Evolutionary conservation across 2,888 invertebrate species (phyloP).

Genomic region (Dascillus cervinus): DNA sequence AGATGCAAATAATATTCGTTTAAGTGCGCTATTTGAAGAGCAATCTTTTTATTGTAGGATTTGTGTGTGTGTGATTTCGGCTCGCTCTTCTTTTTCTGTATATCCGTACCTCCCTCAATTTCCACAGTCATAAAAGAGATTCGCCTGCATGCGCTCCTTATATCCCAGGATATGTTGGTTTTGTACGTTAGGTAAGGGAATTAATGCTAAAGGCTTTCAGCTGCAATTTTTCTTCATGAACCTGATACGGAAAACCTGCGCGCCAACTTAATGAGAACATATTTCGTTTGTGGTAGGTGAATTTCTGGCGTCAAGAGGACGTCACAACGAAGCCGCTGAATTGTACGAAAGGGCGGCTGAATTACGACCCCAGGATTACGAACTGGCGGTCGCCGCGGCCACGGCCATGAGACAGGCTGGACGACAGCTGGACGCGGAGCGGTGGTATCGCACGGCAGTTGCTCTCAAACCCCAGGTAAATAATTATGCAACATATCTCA

Average conservation of each 20-base stretch:
- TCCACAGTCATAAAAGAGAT: slow-evolving; percentile 29
- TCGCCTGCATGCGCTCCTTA: slow-evolving; percentile 21
- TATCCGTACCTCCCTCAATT: slow-evolving; percentile 26
- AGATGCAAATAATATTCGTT: slow-evolving; percentile 33
- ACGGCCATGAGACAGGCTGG: slow-evolving; percentile 78
- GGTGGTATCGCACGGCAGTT: slow-evolving; percentile 71
- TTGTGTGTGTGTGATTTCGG: slow-evolving; percentile 24
- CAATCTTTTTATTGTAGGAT: slow-evolving; percentile 32
- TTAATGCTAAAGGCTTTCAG: slow-evolving; percentile 18
- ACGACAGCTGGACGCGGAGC: slow-evolving; percentile 74
- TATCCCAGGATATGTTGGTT: slow-evolving; percentile 21
- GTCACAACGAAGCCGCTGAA: slow-evolving; percentile 74
- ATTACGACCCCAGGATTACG: slow-evolving; percentile 71
- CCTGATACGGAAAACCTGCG: slow-evolving; percentile 12
- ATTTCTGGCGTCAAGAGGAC: slow-evolving; percentile 73
- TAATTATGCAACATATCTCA: too few species aligned
- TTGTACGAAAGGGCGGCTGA: slow-evolving; percentile 74
- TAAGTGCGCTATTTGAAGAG: slow-evolving; percentile 29
- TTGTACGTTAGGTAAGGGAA: slow-evolving; percentile 20
- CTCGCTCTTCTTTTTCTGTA: slow-evolving; percentile 22
- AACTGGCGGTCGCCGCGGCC: slow-evolving; percentile 80
- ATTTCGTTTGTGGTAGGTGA: slow-evolving; percentile 51
- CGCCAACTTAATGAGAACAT: slow-evolving; percentile 24
- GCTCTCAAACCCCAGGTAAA: slow-evolving; percentile 41
- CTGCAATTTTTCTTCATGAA: slow-evolving; percentile 18